These are phyloP conservation scores for Odocoileus hemionus DNA, from an alignment of 2,113 vertebrate genomes.

Conservation along the genomic window DNA sequence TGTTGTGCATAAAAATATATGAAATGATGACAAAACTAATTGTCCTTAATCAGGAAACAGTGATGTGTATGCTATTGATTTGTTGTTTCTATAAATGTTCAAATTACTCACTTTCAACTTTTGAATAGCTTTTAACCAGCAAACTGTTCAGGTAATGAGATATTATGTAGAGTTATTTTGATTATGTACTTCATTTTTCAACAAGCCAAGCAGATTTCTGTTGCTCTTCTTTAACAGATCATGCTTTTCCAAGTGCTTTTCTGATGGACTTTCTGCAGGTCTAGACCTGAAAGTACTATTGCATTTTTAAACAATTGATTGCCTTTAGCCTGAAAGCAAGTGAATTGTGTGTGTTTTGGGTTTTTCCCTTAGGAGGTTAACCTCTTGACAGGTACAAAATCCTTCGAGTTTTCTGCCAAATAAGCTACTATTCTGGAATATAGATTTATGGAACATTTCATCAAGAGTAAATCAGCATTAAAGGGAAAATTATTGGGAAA, in stretches of 20 bases:
- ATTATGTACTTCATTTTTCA: conserved; percentile 39
- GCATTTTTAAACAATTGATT: conserved; percentile 23
- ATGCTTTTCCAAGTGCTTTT: conserved; percentile 41
- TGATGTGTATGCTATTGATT: background rate
- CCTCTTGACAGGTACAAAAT: conserved; percentile 8
- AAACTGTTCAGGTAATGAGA: background rate
- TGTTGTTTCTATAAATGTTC: conserved; percentile 9
- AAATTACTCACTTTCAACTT: background rate
- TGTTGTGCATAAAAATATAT: background rate
- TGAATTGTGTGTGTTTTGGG: background rate
- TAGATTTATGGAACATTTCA: background rate
- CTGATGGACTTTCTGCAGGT: background rate
- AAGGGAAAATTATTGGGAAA: background rate
- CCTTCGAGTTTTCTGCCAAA: background rate
- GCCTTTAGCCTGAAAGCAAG: background rate
- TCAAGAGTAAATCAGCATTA: conserved; percentile 14
- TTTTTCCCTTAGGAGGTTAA: background rate
- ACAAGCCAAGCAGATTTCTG: conserved; percentile 54
- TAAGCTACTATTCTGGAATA: background rate
- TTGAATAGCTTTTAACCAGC: background rate
- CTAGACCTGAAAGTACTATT: background rate
- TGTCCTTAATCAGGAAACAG: background rate
- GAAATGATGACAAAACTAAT: background rate
- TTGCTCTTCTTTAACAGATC: conserved; percentile 30
- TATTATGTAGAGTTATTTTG: conserved; percentile 44